These are phyloP conservation scores for Synanthedon vespiformis DNA, from an alignment of 2,888 invertebrate genomes.

Conservation along the genomic window DNA sequence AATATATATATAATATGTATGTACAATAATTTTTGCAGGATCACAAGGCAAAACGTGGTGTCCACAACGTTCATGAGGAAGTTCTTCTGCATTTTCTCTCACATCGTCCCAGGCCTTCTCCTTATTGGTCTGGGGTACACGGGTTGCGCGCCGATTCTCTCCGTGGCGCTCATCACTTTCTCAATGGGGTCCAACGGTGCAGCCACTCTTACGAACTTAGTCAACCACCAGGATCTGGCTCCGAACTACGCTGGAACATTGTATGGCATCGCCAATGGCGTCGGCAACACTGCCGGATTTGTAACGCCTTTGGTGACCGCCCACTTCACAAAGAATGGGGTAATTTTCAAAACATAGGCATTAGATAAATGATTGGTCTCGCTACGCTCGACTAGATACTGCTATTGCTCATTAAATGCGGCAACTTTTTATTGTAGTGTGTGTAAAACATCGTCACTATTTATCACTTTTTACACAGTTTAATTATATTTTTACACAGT, in stretches of 20 bases:
- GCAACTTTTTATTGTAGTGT: too few species aligned
- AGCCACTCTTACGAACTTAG: constrained; percentile 72
- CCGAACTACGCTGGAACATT: constrained; percentile 83
- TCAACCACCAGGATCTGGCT: constrained; percentile 79
- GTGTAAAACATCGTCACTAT: too few species aligned
- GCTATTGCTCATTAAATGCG: too few species aligned
- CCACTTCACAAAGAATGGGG: constrained; percentile 69
- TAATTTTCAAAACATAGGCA: too few species aligned
- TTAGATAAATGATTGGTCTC: too few species aligned
- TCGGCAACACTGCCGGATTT: constrained; percentile 79
- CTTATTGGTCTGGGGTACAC: constrained; percentile 70
- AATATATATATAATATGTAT: neutral
- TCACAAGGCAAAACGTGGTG: constrained; percentile 59
- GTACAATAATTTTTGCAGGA: constrained; percentile 27
- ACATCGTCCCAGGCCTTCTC: constrained; percentile 63
- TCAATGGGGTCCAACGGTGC: constrained; percentile 77
- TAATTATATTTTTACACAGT: too few species aligned
- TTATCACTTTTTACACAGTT: too few species aligned
- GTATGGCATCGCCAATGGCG: constrained; percentile 81
- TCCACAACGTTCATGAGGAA: constrained; percentile 72
- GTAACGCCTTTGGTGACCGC: constrained; percentile 80
- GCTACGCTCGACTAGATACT: too few species aligned
- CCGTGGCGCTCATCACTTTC: constrained; percentile 75
- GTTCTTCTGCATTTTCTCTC: constrained; percentile 74
- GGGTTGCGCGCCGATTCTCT: constrained; percentile 73